Evolutionary conservation across 1,140 invertebrate genomes (phyloP), one percentile per base, ranked within the genome.

Genomic region (Cherax quadricarinatus): DNA sequence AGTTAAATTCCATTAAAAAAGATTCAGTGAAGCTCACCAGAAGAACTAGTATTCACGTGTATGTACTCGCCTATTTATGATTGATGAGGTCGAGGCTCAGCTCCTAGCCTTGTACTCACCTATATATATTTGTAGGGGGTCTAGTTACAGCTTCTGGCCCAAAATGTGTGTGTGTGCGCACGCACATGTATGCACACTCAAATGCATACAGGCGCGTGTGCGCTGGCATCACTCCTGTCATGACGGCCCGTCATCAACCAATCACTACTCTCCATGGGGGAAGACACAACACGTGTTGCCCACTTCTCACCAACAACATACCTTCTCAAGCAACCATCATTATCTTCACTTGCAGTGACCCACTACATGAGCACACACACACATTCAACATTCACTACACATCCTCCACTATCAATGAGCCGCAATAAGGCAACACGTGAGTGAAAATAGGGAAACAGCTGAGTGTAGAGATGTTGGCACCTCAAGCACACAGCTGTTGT

Each of bases 231-330:
- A 30, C 60, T 3, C 70, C 85, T 41, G 70, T 41, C 53, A 51
- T 21, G 12, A 21, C 70, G 41, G 62, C 85, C 60, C 60, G 1
- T 12, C 41, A 60, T 12, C 49, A 60, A n/a, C 81, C 88, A 90
- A 90, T 90, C 53, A 84, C 48, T 82, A 66, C 48, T 14, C 88
- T 21, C 88, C 88, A 66, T 78, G 41, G 88, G 88, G 88, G 88
- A 14, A 62, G 24, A 12, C 24, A 16, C 24, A 24, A 62, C 53
- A 41, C 53, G 24, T 84, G 82, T 60, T 60, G 24, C 53, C 53
- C 14, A 62, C 16, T 6, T 57, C 53, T 14, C 9, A 9, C 53
- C 53, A 57, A 10, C 6, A 57, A 10, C 53, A 14, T 57, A 57
- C 53, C 53, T 14, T 14, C 6, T 9, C 53, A 18, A 70, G 21